These are phyloP conservation scores for Heteronetta atricapilla DNA, from an alignment of 2,113 vertebrate genomes.

Conservation along the genomic window DNA sequence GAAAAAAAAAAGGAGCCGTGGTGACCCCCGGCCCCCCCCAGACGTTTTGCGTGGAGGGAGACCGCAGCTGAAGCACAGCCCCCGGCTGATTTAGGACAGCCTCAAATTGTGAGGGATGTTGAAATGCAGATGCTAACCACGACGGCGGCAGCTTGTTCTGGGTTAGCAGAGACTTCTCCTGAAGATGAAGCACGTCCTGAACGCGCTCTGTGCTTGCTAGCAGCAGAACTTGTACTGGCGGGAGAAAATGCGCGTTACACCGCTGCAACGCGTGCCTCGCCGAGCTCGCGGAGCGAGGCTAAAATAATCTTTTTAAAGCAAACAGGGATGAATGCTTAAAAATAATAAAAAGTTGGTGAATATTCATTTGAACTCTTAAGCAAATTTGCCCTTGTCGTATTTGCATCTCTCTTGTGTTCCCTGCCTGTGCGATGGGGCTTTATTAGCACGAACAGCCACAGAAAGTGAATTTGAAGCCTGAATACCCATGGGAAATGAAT, in stretches of 20 bases:
- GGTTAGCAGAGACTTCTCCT: neutral
- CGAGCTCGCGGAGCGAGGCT: conserved; percentile 5
- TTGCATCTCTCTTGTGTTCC: conserved; percentile 57
- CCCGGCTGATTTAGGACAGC: neutral
- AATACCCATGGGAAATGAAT: conserved; percentile 51
- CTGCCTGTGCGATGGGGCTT: conserved; percentile 30
- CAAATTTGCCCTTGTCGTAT: conserved; percentile 57
- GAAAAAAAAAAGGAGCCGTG: neutral
- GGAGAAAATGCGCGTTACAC: neutral
- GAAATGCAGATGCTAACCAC: neutral
- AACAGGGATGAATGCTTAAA: conserved; percentile 14
- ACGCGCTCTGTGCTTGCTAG: neutral
- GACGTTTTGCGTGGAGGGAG: neutral
- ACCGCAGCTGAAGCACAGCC: neutral
- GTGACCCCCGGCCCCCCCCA: neutral
- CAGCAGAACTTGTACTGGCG: neutral
- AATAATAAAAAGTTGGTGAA: conserved; percentile 48
- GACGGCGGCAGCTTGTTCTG: accelerated
- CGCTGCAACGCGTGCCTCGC: neutral
- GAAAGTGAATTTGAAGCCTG: conserved; percentile 51
- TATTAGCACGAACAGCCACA: conserved; percentile 52
- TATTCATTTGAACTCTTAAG: conserved; percentile 63
- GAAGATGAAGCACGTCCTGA: neutral
- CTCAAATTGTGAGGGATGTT: neutral
- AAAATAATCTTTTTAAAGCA: conserved; percentile 28